Percentiles rank a stretch among this genome's conserved stretches.
phyloP scores from a whole-genome alignment of 1,140 invertebrate genomes.

The Caenorhabditis inopinata region DNA sequence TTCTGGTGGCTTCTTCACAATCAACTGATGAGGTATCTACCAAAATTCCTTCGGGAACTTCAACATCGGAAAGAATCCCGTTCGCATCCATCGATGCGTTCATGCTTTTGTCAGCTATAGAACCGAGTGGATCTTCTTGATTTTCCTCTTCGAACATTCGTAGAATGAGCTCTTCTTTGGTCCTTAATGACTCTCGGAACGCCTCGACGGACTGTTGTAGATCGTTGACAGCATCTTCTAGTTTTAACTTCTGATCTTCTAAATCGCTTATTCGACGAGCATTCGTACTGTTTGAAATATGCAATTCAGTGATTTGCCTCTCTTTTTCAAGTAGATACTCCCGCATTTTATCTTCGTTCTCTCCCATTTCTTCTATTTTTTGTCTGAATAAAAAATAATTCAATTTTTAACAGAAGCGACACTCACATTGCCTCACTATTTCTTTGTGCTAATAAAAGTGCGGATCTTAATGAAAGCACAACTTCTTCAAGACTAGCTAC shows the following conservation, averaged over 20 bases:
- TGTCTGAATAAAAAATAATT: not conserved
- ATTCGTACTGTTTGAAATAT: constrained; percentile 33
- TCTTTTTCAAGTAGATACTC: constrained; percentile 41
- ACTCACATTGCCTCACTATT: constrained; percentile 19
- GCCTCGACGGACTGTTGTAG: constrained; percentile 42
- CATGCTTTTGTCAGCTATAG: not conserved
- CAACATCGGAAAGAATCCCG: constrained; percentile 11
- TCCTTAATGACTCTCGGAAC: constrained; percentile 49
- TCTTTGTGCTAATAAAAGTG: not conserved
- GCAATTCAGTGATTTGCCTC: constrained; percentile 34
- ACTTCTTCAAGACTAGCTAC: constrained; percentile 14
- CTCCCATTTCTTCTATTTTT: constrained; percentile 6
- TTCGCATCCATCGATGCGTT: constrained; percentile 1
- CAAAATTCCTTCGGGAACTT: constrained; percentile 45
- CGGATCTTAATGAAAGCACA: not conserved
- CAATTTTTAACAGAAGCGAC: not conserved
- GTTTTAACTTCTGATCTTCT: constrained; percentile 34
- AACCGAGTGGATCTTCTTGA: constrained; percentile 17
- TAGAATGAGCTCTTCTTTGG: constrained; percentile 52
- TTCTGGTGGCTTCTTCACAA: constrained; percentile 32
- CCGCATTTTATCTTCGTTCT: constrained; percentile 34
- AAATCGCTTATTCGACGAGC: constrained; percentile 27
- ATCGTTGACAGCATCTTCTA: constrained; percentile 29
- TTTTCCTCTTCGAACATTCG: constrained; percentile 40
- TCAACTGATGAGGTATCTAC: constrained; percentile 10